A percentile compares a stretch with the other conserved stretches of the same genome.
phyloP scores from a whole-genome alignment of 2,113 vertebrate genomes.

The Chionomys nivalis region DNA sequence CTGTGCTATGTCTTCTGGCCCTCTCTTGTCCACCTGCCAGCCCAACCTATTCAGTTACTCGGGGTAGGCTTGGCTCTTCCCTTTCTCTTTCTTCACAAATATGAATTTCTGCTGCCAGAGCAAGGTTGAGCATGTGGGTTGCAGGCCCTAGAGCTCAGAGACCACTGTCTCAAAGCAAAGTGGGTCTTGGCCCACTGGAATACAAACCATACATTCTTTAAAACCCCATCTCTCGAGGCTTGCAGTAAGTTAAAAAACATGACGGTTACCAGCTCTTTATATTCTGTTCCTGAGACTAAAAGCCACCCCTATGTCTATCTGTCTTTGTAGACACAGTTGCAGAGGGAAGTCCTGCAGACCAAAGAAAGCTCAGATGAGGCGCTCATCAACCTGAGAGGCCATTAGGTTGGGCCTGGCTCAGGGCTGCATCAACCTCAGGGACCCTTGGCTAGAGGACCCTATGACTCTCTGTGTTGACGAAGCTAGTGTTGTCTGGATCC shows the following conservation, averaged over 20 bases:
- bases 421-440: neutral
- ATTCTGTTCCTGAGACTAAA: neutral
- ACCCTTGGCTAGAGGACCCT: neutral
- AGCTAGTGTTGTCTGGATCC: neutral
- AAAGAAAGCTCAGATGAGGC: neutral
- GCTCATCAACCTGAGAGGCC: neutral
- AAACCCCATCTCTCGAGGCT: neutral
- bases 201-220: neutral
- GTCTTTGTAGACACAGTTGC: neutral
- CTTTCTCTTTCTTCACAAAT: neutral
- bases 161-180: neutral
- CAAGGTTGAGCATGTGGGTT: neutral
- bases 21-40: neutral
- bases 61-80: neutral
- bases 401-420: neutral
- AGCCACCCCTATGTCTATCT: neutral
- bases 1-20: neutral
- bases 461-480: neutral
- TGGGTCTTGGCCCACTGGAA: neutral
- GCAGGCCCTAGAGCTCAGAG: neutral
- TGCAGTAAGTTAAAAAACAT: neutral
- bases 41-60: neutral
- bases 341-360: neutral
- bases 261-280: neutral
- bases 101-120: neutral